Evolutionary conservation across 2,888 invertebrate species (phyloP), one percentile per base, ranked within the genome.

Genomic region (Tuberolachnus salignus): DNA sequence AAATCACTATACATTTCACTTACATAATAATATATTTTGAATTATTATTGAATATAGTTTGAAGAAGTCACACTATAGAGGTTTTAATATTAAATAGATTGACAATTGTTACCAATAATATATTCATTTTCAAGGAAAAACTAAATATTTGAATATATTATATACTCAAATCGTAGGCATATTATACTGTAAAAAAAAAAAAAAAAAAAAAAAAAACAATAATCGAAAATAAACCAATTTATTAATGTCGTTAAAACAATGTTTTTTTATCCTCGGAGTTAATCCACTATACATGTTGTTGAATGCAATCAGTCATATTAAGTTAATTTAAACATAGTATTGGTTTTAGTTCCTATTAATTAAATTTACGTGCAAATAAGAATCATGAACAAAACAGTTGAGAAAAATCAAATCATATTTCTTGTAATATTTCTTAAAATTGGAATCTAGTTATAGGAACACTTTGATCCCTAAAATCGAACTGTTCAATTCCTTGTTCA

Each of bases 401-500:
- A 64, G 42, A 78, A 73, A 69, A 69, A 78, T 59, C 57, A 78
- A 78, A 69, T 78, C 78, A 59, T 51, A 51, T 44, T 78, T 67
- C 57, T 34, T 78, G 67, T 49, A 78, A 69, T 59, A 49, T 21
- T 49, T 34, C 44, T 89, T 91, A 94, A 87, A 94, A 94, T 84
- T 93, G 90, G 86, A 93, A 94, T 83, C 92, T 92, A 82, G 92
- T 92, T 88, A 91, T 91, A 26, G 93, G 92, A 83, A 92, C 89
- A 75, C 90, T 88, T 83, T 91, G 90, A 85, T 92, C 91, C 13
- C 91, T 88, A 81, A 89, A 88, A 81, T 88, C 87, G 83, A 86
- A 95, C 84, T 90, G 89, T 83, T 90, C 89, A 85, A 93, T 92
- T 84, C 90, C 90, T 81, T 88, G 88, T 19, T 90, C 90, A 6